Evolutionary conservation across 1,140 invertebrate genomes (phyloP).

Genomic region (Lepidurus arcticus): DNA sequence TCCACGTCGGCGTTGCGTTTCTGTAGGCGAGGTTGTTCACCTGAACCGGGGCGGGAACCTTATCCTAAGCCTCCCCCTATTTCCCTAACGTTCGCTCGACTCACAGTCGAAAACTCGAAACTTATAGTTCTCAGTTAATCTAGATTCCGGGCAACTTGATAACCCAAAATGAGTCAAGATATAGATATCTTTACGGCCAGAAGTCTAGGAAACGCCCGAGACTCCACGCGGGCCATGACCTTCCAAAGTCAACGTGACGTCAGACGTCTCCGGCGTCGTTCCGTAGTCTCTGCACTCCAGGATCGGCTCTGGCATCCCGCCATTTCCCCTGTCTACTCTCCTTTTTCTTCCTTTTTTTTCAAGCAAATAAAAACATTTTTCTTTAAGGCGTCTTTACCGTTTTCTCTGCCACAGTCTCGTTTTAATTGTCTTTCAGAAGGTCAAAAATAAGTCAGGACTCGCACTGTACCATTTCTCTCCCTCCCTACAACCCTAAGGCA

Average conservation of each 20-base stretch:
- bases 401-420: neutral
- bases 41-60: neutral
- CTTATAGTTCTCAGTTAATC: no score
- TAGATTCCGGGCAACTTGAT: no score
- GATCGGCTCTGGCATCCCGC: neutral
- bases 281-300: neutral
- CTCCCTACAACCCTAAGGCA: no score
- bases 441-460: constrained; percentile 2
- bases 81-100: neutral
- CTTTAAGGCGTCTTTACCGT: neutral
- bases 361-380: neutral
- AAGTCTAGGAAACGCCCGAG: neutral
- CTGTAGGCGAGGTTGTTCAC: neutral
- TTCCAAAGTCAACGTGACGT: constrained; percentile 9
- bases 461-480: neutral
- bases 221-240: neutral
- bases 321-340: constrained; percentile 11
- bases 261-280: constrained; percentile 3
- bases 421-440: constrained; percentile 10
- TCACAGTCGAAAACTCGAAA: neutral
- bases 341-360: neutral
- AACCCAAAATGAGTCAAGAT: neutral
- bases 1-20: neutral
- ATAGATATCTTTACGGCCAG: neutral
- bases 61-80: neutral